A percentile compares a stretch with the other conserved stretches of the same genome.
phyloP scores from a whole-genome alignment of 2,113 vertebrate species.

The Pseudorasbora parva region DNA sequence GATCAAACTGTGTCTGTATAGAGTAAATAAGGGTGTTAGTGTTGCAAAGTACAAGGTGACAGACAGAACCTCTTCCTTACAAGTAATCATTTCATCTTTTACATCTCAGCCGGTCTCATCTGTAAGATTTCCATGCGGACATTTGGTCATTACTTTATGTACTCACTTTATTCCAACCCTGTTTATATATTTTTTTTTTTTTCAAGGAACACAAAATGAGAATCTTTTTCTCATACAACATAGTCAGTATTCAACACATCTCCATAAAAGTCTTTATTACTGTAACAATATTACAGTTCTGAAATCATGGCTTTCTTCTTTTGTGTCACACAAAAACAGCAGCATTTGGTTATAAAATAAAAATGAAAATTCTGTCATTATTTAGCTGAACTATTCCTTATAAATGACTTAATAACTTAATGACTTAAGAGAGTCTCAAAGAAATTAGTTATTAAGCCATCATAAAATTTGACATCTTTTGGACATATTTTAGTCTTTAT shows the following conservation, averaged over 20 bases:
- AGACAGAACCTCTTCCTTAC: constrained; percentile 63
- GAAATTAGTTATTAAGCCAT: too few relatives aligned
- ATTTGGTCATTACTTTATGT: not conserved
- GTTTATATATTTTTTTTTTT: not conserved
- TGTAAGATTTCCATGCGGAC: not conserved
- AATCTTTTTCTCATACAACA: not conserved
- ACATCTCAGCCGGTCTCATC: not conserved
- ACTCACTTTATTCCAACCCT: not conserved
- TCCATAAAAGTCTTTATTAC: not conserved
- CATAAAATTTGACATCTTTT: not conserved
- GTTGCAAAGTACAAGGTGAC: constrained; percentile 62
- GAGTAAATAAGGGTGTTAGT: not conserved
- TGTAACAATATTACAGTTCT: not conserved
- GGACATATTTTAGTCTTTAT: not conserved
- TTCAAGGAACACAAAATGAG: not conserved
- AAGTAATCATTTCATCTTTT: constrained; percentile 54
- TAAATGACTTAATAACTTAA: too few relatives aligned
- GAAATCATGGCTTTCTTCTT: not conserved
- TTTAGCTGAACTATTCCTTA: not conserved
- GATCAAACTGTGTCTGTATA: constrained; percentile 17
- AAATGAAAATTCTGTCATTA: not conserved
- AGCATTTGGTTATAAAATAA: not conserved
- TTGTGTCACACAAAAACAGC: not conserved
- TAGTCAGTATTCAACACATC: not conserved
- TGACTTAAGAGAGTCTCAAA: too few relatives aligned